Evolutionary conservation across 2,888 invertebrate species (phyloP).

Genomic region (Pimpla rufipes): DNA sequence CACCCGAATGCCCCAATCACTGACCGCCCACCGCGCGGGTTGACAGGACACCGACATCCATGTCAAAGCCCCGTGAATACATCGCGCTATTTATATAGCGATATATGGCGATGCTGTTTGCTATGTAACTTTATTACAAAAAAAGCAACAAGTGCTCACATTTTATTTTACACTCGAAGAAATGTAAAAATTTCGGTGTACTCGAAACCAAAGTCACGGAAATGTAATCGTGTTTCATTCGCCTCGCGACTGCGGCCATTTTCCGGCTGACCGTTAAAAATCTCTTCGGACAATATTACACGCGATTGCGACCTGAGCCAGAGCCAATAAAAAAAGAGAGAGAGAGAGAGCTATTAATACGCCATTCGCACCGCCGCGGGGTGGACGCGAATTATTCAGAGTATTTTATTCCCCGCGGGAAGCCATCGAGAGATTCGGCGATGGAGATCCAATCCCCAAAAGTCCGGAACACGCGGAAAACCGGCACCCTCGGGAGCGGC

Average conservation of each 20-base stretch:
- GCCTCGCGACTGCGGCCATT: background rate
- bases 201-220: too few species aligned
- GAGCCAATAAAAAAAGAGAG: background rate
- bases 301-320: background rate
- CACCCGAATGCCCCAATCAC: background rate
- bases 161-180: too few species aligned
- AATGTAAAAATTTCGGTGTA: too few species aligned
- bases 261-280: too few species aligned
- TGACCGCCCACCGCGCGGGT: background rate
- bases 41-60: background rate
- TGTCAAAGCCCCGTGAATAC: background rate
- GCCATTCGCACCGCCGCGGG: background rate
- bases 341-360: slow-evolving; percentile 10
- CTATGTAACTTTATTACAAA: background rate
- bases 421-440: slow-evolving; percentile 31
- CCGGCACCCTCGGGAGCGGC: slow-evolving; percentile 33
- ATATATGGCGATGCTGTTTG: background rate
- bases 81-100: background rate
- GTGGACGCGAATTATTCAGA: slow-evolving; percentile 32
- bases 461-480: slow-evolving; percentile 27
- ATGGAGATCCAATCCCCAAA: slow-evolving; percentile 45
- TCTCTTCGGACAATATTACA: background rate
- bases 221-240: too few species aligned
- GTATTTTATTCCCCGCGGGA: slow-evolving; percentile 31
- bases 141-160: too few species aligned